These are phyloP conservation scores for Astatoreochromis straeleni DNA, from an alignment of 2,113 vertebrate genomes.

Conservation along the genomic window DNA sequence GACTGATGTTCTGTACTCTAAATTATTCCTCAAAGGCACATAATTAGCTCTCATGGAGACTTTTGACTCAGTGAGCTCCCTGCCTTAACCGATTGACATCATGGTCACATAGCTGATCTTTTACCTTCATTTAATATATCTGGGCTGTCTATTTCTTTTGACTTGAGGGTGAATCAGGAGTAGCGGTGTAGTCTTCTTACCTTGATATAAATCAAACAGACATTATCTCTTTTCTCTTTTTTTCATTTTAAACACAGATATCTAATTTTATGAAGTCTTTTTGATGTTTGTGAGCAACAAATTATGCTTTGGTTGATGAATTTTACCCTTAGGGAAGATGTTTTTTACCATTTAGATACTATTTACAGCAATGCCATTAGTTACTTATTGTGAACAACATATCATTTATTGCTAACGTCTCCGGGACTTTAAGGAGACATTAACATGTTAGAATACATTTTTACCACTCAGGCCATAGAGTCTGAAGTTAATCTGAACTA, in stretches of 20 bases:
- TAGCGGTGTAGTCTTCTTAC: background rate
- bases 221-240: constrained; percentile 19
- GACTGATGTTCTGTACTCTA: background rate
- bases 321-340: constrained; percentile 46
- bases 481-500: constrained; percentile 25
- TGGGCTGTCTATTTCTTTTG: constrained; percentile 3
- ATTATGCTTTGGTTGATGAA: constrained; percentile 27
- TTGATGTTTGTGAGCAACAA: constrained; percentile 43
- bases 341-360: background rate
- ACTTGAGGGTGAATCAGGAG: constrained; percentile 38
- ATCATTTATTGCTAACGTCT: background rate
- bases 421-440: background rate
- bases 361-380: constrained; percentile 32
- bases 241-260: constrained; percentile 11
- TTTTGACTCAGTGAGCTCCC: constrained; percentile 27
- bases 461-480: background rate
- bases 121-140: constrained; percentile 4
- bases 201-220: constrained; percentile 51
- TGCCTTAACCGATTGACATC: constrained; percentile 30
- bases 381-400: constrained; percentile 9
- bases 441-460: background rate
- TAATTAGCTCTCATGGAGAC: constrained; percentile 46
- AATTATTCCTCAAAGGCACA: constrained; percentile 32
- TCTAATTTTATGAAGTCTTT: constrained; percentile 44
- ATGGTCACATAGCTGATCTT: constrained; percentile 10